Evolutionary conservation across 2,888 invertebrate species (phyloP).

Genomic region (Temnothorax unifasciatus): DNA sequence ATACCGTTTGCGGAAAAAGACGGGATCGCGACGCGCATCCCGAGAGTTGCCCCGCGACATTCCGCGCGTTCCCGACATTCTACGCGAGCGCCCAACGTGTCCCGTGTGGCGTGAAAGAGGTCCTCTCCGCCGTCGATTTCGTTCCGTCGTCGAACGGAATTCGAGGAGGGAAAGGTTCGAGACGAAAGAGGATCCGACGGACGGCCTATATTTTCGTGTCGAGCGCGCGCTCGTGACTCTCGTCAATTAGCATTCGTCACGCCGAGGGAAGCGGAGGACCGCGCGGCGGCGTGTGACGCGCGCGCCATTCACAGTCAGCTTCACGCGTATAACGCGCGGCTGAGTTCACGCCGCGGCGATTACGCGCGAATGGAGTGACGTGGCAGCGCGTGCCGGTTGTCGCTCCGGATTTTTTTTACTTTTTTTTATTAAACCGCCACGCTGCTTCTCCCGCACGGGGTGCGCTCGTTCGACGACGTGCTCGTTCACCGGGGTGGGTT

Average conservation of each 20-base stretch:
- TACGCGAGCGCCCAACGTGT: constrained; percentile 23
- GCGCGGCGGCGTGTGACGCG: background rate
- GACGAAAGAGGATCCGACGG: background rate
- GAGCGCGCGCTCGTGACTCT: background rate
- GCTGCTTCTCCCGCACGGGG: background rate
- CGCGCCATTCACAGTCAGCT: constrained; percentile 12
- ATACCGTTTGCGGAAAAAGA: constrained; percentile 17
- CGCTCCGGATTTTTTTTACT: background rate
- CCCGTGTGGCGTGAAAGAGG: background rate
- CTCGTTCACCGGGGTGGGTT: background rate
- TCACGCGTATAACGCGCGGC: background rate
- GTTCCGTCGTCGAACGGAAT: background rate
- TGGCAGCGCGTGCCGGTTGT: background rate
- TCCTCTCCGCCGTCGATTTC: background rate
- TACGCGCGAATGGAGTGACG: constrained; percentile 21
- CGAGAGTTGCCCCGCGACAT: constrained; percentile 31
- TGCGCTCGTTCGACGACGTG: background rate
- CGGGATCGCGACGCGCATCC: background rate
- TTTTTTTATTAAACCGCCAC: background rate
- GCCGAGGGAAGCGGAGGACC: background rate
- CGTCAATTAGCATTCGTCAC: background rate
- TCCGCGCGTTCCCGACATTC: constrained; percentile 36
- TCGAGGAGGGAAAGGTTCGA: background rate
- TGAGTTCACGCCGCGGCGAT: background rate
- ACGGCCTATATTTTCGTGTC: background rate